phyloP scores from a whole-genome alignment of 2,888 invertebrate genomes.

The Netelia fuscicornis region DNA sequence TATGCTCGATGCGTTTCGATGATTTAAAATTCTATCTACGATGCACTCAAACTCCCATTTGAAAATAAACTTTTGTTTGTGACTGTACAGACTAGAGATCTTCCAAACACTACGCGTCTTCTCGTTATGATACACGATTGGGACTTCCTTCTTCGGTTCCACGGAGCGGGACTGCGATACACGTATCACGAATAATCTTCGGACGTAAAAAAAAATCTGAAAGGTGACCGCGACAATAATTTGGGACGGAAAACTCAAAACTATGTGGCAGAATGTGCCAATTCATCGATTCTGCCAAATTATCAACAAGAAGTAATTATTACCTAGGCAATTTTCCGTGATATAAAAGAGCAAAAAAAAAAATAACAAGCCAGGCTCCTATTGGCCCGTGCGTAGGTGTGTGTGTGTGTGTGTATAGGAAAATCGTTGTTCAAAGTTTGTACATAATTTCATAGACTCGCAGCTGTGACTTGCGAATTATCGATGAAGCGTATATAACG shows the following conservation, averaged over 20 bases:
- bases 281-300: neutral
- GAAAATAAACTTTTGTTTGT: no score
- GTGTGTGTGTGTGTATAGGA: neutral
- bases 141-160: no score
- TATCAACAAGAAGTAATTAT: neutral
- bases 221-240: neutral
- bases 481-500: conserved; percentile 4
- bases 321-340: neutral
- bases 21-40: no score
- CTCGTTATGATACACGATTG: no score
- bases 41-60: no score
- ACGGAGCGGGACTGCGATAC: no score
- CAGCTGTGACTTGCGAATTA: conserved; percentile 58
- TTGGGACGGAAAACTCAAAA: neutral
- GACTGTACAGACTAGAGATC: no score
- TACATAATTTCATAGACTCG: neutral
- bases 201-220: no score
- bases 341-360: neutral
- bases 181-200: no score
- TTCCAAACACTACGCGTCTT: no score
- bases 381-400: neutral
- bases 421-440: neutral
- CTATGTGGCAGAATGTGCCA: neutral
- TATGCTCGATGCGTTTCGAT: no score
- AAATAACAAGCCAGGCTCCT: neutral